These are phyloP conservation scores for Clarias fuscus DNA, from an alignment of 2,797 vertebrate genomes.

Conservation along the genomic window DNA sequence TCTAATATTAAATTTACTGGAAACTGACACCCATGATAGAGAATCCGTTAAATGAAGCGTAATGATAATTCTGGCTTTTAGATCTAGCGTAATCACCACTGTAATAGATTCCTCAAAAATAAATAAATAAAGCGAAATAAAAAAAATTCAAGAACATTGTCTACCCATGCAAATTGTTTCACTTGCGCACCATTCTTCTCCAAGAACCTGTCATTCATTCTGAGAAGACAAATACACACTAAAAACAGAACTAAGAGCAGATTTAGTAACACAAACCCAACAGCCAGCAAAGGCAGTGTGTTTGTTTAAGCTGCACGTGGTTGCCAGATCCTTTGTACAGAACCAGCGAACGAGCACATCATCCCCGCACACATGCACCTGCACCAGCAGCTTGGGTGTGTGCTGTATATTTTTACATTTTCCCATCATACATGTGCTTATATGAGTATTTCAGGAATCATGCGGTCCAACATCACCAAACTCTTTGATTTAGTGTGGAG, in stretches of 20 bases:
- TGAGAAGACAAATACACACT: neutral
- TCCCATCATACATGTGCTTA: neutral
- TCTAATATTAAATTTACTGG: neutral
- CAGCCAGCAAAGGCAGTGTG: neutral
- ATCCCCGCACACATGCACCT: neutral
- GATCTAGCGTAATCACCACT: too few species aligned
- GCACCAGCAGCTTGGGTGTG: slow-evolving; percentile 13
- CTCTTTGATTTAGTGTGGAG: slow-evolving; percentile 69
- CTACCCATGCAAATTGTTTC: neutral
- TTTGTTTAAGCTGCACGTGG: neutral
- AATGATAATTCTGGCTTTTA: neutral
- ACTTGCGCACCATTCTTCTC: neutral
- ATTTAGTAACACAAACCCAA: neutral
- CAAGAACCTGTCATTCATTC: neutral
- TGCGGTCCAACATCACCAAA: slow-evolving; percentile 41
- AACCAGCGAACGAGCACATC: neutral
- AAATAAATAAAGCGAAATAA: too few species aligned
- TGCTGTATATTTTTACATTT: neutral
- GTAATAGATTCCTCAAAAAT: too few species aligned
- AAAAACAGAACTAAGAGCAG: neutral
- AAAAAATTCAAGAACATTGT: neutral
- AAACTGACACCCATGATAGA: neutral
- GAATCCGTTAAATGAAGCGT: neutral
- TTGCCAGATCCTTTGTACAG: neutral
- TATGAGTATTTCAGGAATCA: slow-evolving; percentile 1